Conservation (phyloP, 2,797 vertebrate species). For the Melanotaenia parkinsoni region DNA sequence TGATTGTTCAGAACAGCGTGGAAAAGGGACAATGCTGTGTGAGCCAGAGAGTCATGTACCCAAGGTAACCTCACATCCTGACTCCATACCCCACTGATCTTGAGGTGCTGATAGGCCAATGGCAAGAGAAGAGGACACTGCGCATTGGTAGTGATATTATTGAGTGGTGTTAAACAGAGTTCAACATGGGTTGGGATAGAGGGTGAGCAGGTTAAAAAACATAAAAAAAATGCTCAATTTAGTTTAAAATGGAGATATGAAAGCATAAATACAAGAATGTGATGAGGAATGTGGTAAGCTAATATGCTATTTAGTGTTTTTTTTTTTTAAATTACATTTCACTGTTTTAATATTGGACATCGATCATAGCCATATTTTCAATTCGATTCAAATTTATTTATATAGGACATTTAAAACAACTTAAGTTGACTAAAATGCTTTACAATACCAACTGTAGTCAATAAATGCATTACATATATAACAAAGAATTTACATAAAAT, state of each 20-base stretch:
- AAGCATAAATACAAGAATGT: neutral
- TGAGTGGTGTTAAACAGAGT: neutral
- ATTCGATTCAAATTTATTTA: neutral
- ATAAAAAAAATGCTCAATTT: neutral
- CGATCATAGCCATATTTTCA: neutral
- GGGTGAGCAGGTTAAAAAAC: neutral
- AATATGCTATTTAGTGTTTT: neutral
- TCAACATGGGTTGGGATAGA: neutral
- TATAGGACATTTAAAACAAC: no score
- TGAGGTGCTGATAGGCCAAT: constrained; percentile 87
- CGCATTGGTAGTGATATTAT: constrained; percentile 9
- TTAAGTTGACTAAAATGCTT: no score
- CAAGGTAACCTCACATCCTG: constrained; percentile 97
- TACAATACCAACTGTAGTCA: no score
- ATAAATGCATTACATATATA: neutral
- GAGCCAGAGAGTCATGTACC: constrained; percentile 97
- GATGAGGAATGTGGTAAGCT: neutral
- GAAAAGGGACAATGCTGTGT: constrained; percentile 85
- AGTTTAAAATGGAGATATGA: neutral
- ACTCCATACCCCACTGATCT: constrained; percentile 92
- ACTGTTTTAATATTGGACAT: neutral
- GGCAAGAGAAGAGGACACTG: constrained; percentile 81
- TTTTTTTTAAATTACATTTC: neutral
- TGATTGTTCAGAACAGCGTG: constrained; percentile 47
- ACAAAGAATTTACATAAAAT: neutral